Base-by-base conservation (phyloP, 2,888 invertebrate genomes). In the Mylabris sibirica region DNA sequence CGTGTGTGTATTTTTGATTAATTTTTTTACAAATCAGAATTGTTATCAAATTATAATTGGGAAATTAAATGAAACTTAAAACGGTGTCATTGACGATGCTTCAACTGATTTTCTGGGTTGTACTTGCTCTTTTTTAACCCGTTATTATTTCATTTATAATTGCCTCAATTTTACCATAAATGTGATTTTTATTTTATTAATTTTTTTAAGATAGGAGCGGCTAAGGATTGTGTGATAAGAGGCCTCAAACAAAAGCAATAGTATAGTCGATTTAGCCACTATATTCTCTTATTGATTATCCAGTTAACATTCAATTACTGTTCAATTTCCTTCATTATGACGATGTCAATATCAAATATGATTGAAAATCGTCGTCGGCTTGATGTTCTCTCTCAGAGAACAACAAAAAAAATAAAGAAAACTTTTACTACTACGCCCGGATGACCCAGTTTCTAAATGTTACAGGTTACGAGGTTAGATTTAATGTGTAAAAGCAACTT, bases 401-500 rank as follows among this genome's bases (percentile, higher is more conserved):
- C n/a, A n/a, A n/a, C n/a, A 8, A 30, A 6, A 30, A 8, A 30
- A 30, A 30, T 8, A 8, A 17, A n/a, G n/a, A 44, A 44, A 44
- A 44, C 44, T 44, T 44, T n/a, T n/a, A 44, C 44, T n/a, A 44
- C 44, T 1, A 44, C 26, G 5, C 38, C 41, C 59, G 57, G 60
- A 26, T 71, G 73, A 74, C 74, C 74, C 70, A 74, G 62, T 73
- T 74, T 65, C 63, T 24, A 73, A 73, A 74, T 74, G 74, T 71
- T 72, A 70, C 64, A 64, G 74, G 72, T 74, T 71, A 74, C 67
- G 71, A 53, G 72, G 72, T 65, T 68, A 65, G 65, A 59, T 22
- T 57, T 60, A 44, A 49, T 44, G 44, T 44, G n/a, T 8, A 44
- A 44, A 44, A 11, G 44, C n/a, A 44, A 44, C 17, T 17, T 44